Base-by-base conservation (phyloP, 2,113 vertebrate genomes). In the Callipepla squamata region DNA sequence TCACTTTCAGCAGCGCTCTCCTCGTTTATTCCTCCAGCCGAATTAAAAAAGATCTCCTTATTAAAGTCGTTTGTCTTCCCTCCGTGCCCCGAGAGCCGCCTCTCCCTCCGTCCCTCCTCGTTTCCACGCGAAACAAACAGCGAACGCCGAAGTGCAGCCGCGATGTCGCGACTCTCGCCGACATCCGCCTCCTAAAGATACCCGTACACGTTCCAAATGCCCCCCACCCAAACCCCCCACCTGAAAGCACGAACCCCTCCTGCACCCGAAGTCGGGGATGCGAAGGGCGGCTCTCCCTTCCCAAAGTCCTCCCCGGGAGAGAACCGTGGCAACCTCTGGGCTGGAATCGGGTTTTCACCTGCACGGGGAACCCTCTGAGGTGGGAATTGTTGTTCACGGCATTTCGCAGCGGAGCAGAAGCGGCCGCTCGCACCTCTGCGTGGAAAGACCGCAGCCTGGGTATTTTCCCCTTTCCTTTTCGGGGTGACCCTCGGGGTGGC, bases 51-150 rank as follows among this genome's bases (percentile, higher is more conserved):
- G 77, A 89, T 92, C 81, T 88, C 89, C 65, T 92, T 96, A 93
- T 81, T 90, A 95, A 95, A 97, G 85, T 73, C 61, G 92, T 97
- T 88, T 73, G 50, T 97, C 92, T 96, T 96, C 68, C 17, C 28
- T 75, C 55, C 14, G 3, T 45, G 74, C 68, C 70, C 61, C 68
- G 44, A 63, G 58, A 67, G 66, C 79, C 85, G 66, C 47, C 25
- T 9, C 36, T 69, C 19, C 16, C 66, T 20, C 51, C 4, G 4
- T 28, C 55, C 38, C 73, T 28, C 19, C 4, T 65, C 11, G 6
- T 74, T 91, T 61, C 22, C 65, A 48, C 23, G 5, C 42, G 3
- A 32, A 68, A 51, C 58, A 53, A 38, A 38, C 23, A 8, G n/a
- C 25, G 23, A 34, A 13, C 28, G 4, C 4, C 1, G 12, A 30